Percentiles rank a stretch among this genome's conserved stretches.
Conservation (phyloP, 2,888 invertebrate species). For the Rotaria sp. region DNA sequence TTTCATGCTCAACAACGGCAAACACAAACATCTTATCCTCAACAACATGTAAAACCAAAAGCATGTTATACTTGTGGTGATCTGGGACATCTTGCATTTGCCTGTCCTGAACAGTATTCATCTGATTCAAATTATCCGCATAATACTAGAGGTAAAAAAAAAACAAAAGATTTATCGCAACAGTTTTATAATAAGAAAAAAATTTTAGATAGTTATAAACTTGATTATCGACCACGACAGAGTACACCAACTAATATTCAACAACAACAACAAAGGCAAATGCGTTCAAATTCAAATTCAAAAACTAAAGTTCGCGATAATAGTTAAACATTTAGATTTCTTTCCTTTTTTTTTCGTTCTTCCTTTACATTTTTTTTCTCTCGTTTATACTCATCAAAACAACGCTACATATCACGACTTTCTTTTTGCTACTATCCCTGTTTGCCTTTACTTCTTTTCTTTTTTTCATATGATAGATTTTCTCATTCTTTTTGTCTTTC, state of each 20-base stretch:
- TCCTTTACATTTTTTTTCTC: not conserved
- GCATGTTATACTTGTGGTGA: constrained; percentile 21
- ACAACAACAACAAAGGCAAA: not conserved
- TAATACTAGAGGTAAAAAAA: not conserved
- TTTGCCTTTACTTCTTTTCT: not conserved
- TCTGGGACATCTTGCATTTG: not conserved
- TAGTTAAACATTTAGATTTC: not conserved
- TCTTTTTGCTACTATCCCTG: not conserved
- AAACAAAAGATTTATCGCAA: not conserved
- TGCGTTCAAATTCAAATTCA: constrained; percentile 8
- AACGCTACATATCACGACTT: not conserved
- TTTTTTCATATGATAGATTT: not conserved
- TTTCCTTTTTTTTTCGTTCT: not conserved
- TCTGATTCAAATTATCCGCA: not conserved
- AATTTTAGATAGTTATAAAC: not conserved
- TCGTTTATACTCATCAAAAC: not conserved
- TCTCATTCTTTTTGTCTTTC: not conserved
- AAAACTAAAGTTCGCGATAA: not conserved
- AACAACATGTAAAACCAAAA: constrained; percentile 23
- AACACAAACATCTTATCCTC: not conserved
- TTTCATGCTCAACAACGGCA: not conserved
- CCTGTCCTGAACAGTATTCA: constrained; percentile 9
- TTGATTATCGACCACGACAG: not conserved
- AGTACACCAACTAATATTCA: not conserved
- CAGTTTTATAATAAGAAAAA: not conserved